Conservation (phyloP, 2,113 vertebrate species). For the Pangasianodon hypophthalmus region DNA sequence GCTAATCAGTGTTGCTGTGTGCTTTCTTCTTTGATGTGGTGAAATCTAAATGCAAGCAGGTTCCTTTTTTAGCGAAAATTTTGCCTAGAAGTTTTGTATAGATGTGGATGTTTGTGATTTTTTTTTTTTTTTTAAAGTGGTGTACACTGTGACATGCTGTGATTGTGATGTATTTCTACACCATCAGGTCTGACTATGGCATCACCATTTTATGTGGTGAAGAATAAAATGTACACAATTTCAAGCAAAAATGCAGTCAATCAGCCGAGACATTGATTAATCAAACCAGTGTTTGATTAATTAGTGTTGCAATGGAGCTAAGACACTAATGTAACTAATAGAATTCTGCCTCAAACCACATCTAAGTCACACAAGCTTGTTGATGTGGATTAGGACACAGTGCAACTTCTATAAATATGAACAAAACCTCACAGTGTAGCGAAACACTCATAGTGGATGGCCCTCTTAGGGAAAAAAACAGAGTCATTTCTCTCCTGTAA, state of each 20-base stretch:
- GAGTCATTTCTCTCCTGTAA: background rate
- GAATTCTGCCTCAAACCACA: background rate
- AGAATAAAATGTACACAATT: background rate
- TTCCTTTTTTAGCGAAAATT: constrained; percentile 51
- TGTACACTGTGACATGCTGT: constrained; percentile 72
- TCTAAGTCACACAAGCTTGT: background rate
- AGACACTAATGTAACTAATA: background rate
- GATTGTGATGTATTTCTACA: constrained; percentile 47
- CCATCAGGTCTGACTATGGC: background rate
- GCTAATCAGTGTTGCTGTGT: constrained; percentile 56
- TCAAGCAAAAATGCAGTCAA: background rate
- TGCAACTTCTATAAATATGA: background rate
- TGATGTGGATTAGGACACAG: background rate
- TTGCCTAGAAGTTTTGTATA: constrained; percentile 55
- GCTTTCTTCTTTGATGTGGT: constrained; percentile 52
- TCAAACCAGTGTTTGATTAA: background rate
- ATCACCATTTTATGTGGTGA: background rate
- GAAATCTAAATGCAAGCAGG: constrained; percentile 40
- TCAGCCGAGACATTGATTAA: background rate
- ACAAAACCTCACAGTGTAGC: background rate
- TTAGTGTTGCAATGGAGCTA: background rate
- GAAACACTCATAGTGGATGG: background rate
- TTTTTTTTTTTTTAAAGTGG: constrained; percentile 55
- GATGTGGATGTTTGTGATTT: constrained; percentile 44
- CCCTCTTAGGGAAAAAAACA: background rate